A percentile compares a stretch with the other conserved stretches of the same genome.
phyloP scores from a whole-genome alignment of 2,888 invertebrate genomes.

The Caenorhabditis drosophilae region DNA sequence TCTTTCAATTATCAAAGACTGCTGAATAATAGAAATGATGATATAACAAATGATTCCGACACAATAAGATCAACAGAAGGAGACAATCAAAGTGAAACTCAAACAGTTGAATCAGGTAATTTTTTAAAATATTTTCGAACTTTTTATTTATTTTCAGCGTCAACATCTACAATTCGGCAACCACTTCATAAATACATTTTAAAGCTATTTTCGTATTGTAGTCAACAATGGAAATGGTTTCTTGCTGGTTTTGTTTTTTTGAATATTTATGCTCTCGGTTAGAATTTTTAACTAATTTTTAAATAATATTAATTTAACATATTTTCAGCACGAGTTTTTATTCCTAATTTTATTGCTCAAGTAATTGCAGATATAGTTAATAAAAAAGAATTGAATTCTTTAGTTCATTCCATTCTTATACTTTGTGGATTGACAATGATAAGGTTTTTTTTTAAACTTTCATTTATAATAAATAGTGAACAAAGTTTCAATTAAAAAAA shows the following conservation, averaged over 20 bases:
- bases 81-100: constrained; percentile 2
- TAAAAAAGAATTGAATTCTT: constrained; percentile 30
- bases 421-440: constrained; percentile 49
- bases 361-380: constrained; percentile 65
- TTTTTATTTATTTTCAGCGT: constrained; percentile 5
- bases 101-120: constrained; percentile 2
- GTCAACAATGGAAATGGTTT: constrained; percentile 60
- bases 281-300: constrained; percentile 9
- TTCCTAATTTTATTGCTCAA: constrained; percentile 64
- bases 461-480: too few relatives aligned
- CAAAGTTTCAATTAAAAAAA: background rate
- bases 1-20: constrained; percentile 34
- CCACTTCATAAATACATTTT: constrained; percentile 45
- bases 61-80: too few relatives aligned
- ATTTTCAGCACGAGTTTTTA: constrained; percentile 66
- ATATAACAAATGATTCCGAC: too few relatives aligned
- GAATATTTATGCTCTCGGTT: constrained; percentile 61
- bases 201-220: constrained; percentile 58
- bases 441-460: too few relatives aligned
- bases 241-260: constrained; percentile 60
- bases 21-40: constrained; percentile 9
- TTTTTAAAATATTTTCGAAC: background rate
- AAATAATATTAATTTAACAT: background rate
- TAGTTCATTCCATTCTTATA: constrained; percentile 54
- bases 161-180: constrained; percentile 1